These are phyloP conservation scores for Octopus sinensis DNA, from an alignment of 1,140 invertebrate genomes.

Conservation along the genomic window DNA sequence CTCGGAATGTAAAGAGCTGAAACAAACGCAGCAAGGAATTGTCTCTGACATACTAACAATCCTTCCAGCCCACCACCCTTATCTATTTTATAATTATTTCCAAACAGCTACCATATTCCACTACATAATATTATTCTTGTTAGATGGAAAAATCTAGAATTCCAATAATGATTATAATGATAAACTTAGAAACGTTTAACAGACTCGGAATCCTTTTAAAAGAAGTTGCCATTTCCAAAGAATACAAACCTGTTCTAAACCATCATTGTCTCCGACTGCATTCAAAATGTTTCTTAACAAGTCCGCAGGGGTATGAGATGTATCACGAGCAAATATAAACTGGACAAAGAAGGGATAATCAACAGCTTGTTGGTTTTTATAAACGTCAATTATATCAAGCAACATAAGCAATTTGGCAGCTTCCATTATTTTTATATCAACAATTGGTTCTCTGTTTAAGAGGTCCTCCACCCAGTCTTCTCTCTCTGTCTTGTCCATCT, in stretches of 20 bases:
- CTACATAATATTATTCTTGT: neutral
- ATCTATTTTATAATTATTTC: too few species aligned
- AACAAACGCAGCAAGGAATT: too few species aligned
- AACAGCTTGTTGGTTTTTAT: constrained; percentile 44
- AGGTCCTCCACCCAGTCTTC: constrained; percentile 46
- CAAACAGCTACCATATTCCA: too few species aligned
- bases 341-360: constrained; percentile 60
- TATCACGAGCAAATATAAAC: constrained; percentile 59
- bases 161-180: neutral
- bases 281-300: constrained; percentile 61
- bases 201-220: neutral
- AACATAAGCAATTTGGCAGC: constrained; percentile 62
- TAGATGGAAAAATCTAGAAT: neutral
- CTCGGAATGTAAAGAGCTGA: too few species aligned
- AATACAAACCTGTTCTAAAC: constrained; percentile 58
- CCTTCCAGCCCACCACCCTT: too few species aligned
- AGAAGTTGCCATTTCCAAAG: neutral
- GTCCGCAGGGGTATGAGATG: constrained; percentile 53
- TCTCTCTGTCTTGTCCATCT: constrained; percentile 33
- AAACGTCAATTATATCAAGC: constrained; percentile 52
- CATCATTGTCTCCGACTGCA: constrained; percentile 56
- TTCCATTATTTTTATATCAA: constrained; percentile 60
- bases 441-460: constrained; percentile 55
- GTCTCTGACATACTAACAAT: too few species aligned
- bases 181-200: neutral